Base-by-base conservation (phyloP, 1,140 invertebrate species). In the Diorhabda carinulata region DNA sequence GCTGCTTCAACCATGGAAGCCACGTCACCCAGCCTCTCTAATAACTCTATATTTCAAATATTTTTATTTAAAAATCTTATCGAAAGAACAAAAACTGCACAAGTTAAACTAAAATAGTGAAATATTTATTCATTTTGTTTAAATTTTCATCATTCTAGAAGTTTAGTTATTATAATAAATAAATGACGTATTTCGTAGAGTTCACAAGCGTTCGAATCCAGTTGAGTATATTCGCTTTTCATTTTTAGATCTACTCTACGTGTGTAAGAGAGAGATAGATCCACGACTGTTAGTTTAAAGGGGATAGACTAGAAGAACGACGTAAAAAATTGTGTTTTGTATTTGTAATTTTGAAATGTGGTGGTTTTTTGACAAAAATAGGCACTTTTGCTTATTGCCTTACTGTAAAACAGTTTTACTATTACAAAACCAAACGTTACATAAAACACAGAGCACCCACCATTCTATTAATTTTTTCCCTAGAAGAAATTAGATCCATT, bases 201-300 rank as follows among this genome's bases (percentile, higher is more conserved):
- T 43, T 45, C 52, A 43, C 57, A 40, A 10, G 64, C 65, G 63
- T 25, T 45, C 66, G 68, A 73, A 73, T 72, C 68, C 73, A 73
- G 71, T 75, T 64, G 43, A 66, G 43, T 43, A 63, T 73, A 64
- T 71, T 74, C 62, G 66, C 65, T 69, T 72, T 74, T 73, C 70
- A 69, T 74, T 74, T 69, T 70, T 68, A 57, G 57, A n/a, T 58
- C 42, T 56, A 43, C 5, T 9, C 6, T 8, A n/a, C 58, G 43
- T 52, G 71, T 9, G 73, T 66, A 40, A 43, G 71, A 76, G 70
- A 62, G 73, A 75, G 75, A 77, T 45, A 65, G 58, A 43, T 10
- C 43, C 47, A 69, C 57, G 70, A 75, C 73, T 75, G 72, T 77
- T 77, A 74, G 75, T 71, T 77, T 77, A 77, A 77, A 77, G 75